Conservation (phyloP, 1,140 invertebrate species). For the Papilio polytes region DNA sequence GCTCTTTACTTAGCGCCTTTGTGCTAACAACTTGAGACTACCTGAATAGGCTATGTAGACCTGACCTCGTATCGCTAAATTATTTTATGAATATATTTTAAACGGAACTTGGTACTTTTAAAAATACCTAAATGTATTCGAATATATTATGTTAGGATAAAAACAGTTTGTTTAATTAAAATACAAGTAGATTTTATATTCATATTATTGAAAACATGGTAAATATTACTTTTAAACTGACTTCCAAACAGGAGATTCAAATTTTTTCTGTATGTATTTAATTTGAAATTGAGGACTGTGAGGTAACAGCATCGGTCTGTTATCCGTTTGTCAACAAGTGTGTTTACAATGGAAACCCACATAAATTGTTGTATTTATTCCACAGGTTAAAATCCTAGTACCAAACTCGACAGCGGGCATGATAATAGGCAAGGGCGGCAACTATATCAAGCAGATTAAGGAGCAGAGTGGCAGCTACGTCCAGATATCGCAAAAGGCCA, state of each 20-base stretch:
- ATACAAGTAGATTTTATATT: too few species aligned
- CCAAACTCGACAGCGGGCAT: constrained; percentile 99
- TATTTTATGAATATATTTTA: neutral
- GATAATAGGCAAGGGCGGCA: constrained; percentile 99
- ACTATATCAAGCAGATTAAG: constrained; percentile 99
- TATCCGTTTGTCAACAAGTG: too few species aligned
- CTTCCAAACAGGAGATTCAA: too few species aligned
- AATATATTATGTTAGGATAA: too few species aligned
- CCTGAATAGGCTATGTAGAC: neutral
- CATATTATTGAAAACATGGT: too few species aligned
- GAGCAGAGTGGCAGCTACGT: constrained; percentile 98
- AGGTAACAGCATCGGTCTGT: too few species aligned
- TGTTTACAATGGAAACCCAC: neutral
- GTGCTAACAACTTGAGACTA: constrained; percentile 11
- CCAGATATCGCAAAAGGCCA: constrained; percentile 99
- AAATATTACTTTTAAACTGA: too few species aligned
- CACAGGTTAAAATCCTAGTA: constrained; percentile 96
- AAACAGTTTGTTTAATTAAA: too few species aligned
- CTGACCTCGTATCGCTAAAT: neutral
- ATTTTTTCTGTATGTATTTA: too few species aligned
- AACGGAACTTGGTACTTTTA: neutral
- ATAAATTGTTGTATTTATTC: neutral
- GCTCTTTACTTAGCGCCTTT: constrained; percentile 29
- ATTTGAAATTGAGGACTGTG: too few species aligned
- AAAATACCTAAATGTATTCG: neutral